Evolutionary conservation across 1,140 invertebrate genomes (phyloP).

Genomic region (Trachymyrmex cornetzi): DNA sequence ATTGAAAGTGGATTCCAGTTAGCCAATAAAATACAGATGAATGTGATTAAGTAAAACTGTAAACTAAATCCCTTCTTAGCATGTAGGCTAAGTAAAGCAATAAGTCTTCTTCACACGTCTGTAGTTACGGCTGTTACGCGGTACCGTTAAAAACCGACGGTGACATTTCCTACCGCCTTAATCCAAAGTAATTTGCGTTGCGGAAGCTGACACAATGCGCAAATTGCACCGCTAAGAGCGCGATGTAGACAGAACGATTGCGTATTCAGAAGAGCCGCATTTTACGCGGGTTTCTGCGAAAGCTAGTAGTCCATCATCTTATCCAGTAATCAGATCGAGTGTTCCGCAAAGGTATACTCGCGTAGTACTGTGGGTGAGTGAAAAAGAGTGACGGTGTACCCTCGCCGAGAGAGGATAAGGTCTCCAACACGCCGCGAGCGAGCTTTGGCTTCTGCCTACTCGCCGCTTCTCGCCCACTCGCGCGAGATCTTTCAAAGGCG

Average conservation of each 20-base stretch:
- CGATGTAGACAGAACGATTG: constrained; percentile 32
- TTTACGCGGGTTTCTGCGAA: constrained; percentile 43
- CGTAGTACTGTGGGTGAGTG: neutral
- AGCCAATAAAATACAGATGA: too few species aligned
- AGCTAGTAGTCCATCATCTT: constrained; percentile 44
- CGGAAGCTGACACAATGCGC: constrained; percentile 34
- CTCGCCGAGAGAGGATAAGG: neutral
- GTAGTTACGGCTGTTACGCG: neutral
- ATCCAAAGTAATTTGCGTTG: neutral
- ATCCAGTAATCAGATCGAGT: constrained; percentile 46
- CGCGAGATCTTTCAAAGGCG: constrained; percentile 52
- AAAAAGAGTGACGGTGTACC: neutral
- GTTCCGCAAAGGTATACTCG: neutral
- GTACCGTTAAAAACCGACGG: neutral
- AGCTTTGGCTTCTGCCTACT: constrained; percentile 28
- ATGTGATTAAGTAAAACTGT: too few species aligned
- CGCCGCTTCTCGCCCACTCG: neutral
- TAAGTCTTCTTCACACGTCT: neutral
- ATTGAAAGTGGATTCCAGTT: too few species aligned
- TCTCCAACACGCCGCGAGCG: constrained; percentile 15
- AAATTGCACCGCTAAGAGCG: constrained; percentile 29
- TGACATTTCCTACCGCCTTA: constrained; percentile 20
- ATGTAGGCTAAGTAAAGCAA: too few species aligned
- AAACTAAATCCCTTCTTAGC: too few species aligned
- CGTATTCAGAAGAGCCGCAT: constrained; percentile 27